Percentiles rank a stretch among this genome's conserved stretches.
These are phyloP conservation scores for Machimus atricapillus DNA, from an alignment of 2,888 invertebrate genomes.

Conservation along the genomic window DNA sequence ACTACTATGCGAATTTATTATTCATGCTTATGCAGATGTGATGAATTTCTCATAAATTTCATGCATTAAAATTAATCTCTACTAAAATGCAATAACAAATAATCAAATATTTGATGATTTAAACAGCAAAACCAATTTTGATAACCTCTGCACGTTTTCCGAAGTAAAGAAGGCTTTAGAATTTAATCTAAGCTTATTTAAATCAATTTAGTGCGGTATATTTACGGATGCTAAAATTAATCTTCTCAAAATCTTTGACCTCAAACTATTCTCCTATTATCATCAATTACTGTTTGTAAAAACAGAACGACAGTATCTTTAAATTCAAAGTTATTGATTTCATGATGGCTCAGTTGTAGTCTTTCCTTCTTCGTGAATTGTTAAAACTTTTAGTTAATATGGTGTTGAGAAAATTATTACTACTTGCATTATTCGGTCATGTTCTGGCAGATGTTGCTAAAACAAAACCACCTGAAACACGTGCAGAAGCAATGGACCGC, in stretches of 20 bases:
- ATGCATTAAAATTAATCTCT: too few relatives aligned
- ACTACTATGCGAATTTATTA: too few relatives aligned
- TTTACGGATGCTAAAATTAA: neutral
- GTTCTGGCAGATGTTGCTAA: neutral
- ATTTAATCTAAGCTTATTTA: neutral
- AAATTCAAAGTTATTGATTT: neutral
- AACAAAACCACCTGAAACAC: neutral
- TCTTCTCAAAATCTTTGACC: neutral
- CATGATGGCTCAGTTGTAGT: neutral
- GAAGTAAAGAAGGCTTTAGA: neutral
- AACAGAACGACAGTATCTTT: neutral
- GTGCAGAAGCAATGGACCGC: constrained; percentile 64
- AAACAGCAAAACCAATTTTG: neutral
- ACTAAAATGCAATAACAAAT: too few relatives aligned
- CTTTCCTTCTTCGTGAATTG: neutral
- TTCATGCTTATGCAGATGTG: too few relatives aligned
- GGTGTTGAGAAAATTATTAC: neutral
- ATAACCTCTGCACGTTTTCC: neutral
- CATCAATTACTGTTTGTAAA: neutral
- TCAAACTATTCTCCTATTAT: neutral
- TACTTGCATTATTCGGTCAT: neutral
- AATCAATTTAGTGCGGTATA: neutral
- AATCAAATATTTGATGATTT: neutral
- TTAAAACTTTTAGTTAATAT: neutral
- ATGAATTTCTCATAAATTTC: too few relatives aligned